Evolutionary conservation across 2,113 vertebrate species (phyloP), one percentile per base, ranked within the genome.

Genomic region (Cynopterus brachyotis): DNA sequence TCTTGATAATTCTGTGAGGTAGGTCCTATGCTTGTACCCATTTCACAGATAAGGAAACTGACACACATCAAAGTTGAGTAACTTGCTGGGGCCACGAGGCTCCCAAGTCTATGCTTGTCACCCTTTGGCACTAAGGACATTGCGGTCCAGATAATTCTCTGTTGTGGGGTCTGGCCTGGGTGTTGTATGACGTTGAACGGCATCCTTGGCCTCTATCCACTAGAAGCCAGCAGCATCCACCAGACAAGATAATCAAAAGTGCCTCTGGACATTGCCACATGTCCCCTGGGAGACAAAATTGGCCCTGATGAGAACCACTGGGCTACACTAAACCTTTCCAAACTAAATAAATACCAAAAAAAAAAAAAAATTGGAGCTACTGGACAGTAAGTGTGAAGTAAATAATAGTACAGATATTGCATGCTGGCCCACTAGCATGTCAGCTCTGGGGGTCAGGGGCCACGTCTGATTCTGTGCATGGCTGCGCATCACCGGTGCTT

Each of bases 21-120:
- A 42, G 75, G 37, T 42, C 59, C 0, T 9, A 3, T 15, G 28
- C n/a, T 50, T 53, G 13, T 11, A 66, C 45, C 40, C 59, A 37
- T 60, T 87, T 87, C 24, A 66, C 28, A 90, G 59, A 67, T 75
- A 45, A 91, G 59, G 60, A 64, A 47, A 50, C 32, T 30, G 57
- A 62, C 42, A 42, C 26, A 6, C 15, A 32, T n/a, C 22, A n/a
- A 37, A n/a, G 20, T 30, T 20, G 20, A 90, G 37, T 35, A 22
- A 37, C 40, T 4, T 3, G 19, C 9, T 16, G 28, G 13, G 64
- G 47, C 47, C 20, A 1, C 0, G 8, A 59, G 81, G 15, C 90
- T 89, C 19, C 17, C 10, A 40, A 91, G 45, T 37, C 45, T 30
- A 0, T 0, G 24, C 62, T 60, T 16, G 6, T 45, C 22, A 24